Conservation (phyloP, 30 jellyfish, hydroid and myxozoan genomes). For the Cassiopea andromeda region DNA sequence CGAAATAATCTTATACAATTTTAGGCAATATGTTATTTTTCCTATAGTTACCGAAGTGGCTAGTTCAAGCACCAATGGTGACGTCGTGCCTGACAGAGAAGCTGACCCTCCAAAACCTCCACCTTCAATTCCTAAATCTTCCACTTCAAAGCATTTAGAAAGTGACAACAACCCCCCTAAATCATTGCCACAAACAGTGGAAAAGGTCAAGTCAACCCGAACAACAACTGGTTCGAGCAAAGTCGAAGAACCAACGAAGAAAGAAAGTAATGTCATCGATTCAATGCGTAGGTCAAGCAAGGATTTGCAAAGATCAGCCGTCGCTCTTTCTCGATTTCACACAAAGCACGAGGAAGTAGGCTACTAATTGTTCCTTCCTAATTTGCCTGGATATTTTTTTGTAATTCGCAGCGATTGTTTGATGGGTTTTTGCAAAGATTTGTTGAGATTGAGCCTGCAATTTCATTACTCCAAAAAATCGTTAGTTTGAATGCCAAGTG, state of each 20-base stretch:
- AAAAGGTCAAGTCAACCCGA: not conserved
- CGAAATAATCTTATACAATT: too few relatives aligned
- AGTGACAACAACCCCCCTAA: not conserved
- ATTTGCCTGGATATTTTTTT: too few relatives aligned
- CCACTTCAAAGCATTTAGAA: conserved; percentile 34
- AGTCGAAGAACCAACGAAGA: conserved; percentile 17
- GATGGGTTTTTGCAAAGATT: too few relatives aligned
- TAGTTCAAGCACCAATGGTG: not conserved
- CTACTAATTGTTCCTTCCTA: too few relatives aligned
- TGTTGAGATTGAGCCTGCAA: too few relatives aligned
- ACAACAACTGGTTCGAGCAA: not conserved
- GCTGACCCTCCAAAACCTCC: not conserved
- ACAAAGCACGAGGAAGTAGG: conserved; percentile 60
- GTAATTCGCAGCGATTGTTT: too few relatives aligned
- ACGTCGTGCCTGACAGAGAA: not conserved
- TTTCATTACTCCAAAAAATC: too few relatives aligned
- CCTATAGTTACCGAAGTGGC: not conserved
- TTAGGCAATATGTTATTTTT: not conserved
- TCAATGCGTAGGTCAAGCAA: conserved; percentile 64
- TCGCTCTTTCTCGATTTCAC: conserved; percentile 67
- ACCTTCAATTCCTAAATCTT: conserved; percentile 35
- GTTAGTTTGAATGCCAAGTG: too few relatives aligned
- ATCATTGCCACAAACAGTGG: conserved; percentile 9
- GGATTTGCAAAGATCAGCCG: conserved; percentile 71
- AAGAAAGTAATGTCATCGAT: conserved; percentile 30